Base-by-base conservation (phyloP, 2,113 vertebrate genomes). In the Antennarius striatus region DNA sequence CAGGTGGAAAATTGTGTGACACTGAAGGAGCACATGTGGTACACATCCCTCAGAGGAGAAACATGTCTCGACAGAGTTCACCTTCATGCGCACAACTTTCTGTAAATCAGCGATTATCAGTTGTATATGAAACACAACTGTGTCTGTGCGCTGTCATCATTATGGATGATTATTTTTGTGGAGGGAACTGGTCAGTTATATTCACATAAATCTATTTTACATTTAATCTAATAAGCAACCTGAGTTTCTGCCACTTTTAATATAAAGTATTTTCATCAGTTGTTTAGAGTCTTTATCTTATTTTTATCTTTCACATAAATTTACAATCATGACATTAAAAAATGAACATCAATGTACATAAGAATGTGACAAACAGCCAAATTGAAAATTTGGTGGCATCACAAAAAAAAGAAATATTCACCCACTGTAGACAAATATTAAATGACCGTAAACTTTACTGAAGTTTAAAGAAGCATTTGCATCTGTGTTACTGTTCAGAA, bases 51-150 rank as follows among this genome's bases (percentile, higher is more conserved):
- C 76, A 28, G 47, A 53, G 72, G 83, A 70, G n/a, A 56, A 76
- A 88, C 85, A 40, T 75, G 85, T 79, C 82, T 45, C 64, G 62
- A 65, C 86, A 86, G 58, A 62, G 71, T 81, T 81, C 80, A 81
- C 65, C 70, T 80, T 77, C 66, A 68, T 16, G 36, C 57, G 42
- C 46, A 58, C 32, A 36, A 9, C 52, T 62, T 61, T 65, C 12
- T 68, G 66, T 54, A 58, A 48, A 70, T 64, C 55, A 57, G 1
- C 57, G 52, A 12, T 53, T 57, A 36, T 28, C 32, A 45, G 5
- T 15, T 59, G 61, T 65, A 11, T 3, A 13, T 59, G 47, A 75
- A 32, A 6, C 4, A 7, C 43, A 32, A 59, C 40, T 56, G n/a
- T 43, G 22, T 39, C 16, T 54, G 11, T 52, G 55, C 45, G 7